These are phyloP conservation scores for Clarias fuscus DNA, from an alignment of 2,797 vertebrate genomes.

Conservation along the genomic window DNA sequence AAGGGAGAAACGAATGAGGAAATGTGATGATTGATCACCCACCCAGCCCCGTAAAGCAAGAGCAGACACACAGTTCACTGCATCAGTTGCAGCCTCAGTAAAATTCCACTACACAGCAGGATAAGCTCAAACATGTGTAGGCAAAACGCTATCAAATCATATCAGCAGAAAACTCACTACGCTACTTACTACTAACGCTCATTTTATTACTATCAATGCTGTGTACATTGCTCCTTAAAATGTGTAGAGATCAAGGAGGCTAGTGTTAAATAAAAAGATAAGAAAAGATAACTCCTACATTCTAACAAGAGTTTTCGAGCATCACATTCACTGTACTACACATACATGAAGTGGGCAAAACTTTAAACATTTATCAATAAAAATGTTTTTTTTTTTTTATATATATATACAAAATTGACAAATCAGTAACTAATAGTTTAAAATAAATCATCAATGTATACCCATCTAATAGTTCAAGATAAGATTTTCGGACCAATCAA, in stretches of 20 bases:
- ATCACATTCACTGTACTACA: too few species aligned
- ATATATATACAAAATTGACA: too few species aligned
- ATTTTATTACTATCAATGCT: not conserved
- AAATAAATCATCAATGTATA: too few species aligned
- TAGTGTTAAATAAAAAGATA: not conserved
- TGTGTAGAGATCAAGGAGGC: not conserved
- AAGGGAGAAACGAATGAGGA: not conserved
- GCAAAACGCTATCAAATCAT: not conserved
- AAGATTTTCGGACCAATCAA: too few species aligned
- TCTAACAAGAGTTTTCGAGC: too few species aligned
- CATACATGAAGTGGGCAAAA: too few species aligned
- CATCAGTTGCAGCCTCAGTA: conserved; percentile 6
- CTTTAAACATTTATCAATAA: too few species aligned
- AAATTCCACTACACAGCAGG: conserved; percentile 34
- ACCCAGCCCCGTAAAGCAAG: not conserved
- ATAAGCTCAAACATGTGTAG: not conserved
- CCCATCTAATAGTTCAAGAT: too few species aligned
- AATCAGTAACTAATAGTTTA: too few species aligned
- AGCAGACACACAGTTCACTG: not conserved
- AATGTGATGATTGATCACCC: not conserved
- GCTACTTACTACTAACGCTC: not conserved
- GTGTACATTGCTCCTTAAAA: not conserved
- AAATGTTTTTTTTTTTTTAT: too few species aligned
- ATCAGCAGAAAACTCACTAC: not conserved
- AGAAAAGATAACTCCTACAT: too few species aligned